Percentiles rank a stretch among this genome's conserved stretches.
Conservation (phyloP, 2,888 invertebrate species). For the Papilio demoleus region DNA sequence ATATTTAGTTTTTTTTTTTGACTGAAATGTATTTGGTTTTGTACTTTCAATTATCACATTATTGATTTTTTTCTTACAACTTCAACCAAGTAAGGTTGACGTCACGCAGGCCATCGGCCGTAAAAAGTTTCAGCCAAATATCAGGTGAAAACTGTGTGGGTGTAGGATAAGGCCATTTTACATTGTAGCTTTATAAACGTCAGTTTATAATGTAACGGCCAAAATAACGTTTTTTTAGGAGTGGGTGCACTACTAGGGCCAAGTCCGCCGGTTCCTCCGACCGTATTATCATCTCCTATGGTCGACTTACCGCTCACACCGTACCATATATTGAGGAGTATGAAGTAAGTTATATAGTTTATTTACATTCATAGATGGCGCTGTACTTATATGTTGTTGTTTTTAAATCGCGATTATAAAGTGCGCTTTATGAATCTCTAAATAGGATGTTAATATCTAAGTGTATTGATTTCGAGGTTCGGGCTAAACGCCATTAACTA, state of each 20-base stretch:
- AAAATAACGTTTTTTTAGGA: conserved; percentile 55
- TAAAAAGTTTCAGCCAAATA: too few species aligned
- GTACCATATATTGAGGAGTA: conserved; percentile 76
- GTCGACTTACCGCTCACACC: conserved; percentile 74
- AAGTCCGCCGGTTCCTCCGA: conserved; percentile 69
- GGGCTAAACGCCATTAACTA: too few species aligned
- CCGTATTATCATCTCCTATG: conserved; percentile 73
- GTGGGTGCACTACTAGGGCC: conserved; percentile 70
- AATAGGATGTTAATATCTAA: neutral
- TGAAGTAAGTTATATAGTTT: conserved; percentile 58
- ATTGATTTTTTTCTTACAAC: too few species aligned
- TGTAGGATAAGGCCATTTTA: too few species aligned
- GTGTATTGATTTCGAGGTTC: too few species aligned
- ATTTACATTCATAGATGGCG: conserved; percentile 11
- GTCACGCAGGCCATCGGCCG: too few species aligned
- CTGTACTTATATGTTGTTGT: neutral
- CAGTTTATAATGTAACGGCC: neutral
- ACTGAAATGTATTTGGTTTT: too few species aligned
- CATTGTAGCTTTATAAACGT: too few species aligned
- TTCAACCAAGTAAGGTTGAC: too few species aligned
- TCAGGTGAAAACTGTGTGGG: too few species aligned
- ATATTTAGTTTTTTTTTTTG: too few species aligned
- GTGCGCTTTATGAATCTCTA: neutral
- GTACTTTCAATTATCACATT: too few species aligned
- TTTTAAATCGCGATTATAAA: neutral